Evolutionary conservation across 2,888 invertebrate genomes (phyloP).

Genomic region (Ophonus ardosiacus): DNA sequence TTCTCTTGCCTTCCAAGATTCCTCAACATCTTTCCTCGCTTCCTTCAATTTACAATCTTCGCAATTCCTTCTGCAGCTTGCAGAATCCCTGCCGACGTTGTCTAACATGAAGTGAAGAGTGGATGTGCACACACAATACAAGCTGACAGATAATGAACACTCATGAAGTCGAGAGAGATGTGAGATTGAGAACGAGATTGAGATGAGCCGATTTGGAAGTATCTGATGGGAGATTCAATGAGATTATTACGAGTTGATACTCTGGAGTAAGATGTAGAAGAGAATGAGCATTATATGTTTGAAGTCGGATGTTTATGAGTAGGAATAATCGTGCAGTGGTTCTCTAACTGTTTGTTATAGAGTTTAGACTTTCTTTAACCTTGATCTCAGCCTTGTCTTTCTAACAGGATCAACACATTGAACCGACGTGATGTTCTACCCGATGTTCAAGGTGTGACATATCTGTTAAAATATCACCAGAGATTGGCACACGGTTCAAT

Average conservation of each 20-base stretch:
- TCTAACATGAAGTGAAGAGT: conserved; percentile 28
- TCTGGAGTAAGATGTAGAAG: not conserved
- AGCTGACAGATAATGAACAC: conserved; percentile 38
- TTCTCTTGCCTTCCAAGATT: not conserved
- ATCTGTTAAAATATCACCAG: too few species aligned
- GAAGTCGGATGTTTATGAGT: not conserved
- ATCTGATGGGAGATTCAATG: too few species aligned
- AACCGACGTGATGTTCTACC: too few species aligned
- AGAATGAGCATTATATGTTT: not conserved
- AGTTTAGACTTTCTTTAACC: too few species aligned
- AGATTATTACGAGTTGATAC: not conserved
- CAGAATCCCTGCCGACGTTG: conserved; percentile 7
- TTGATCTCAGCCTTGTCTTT: too few species aligned
- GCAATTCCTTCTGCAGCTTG: not conserved
- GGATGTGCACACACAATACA: conserved; percentile 37
- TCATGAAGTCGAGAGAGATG: conserved; percentile 15
- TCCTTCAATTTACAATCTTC: not conserved
- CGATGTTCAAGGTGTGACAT: too few species aligned
- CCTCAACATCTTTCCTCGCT: not conserved
- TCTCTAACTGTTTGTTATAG: not conserved
- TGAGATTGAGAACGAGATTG: not conserved
- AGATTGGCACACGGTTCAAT: too few species aligned
- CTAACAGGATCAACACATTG: too few species aligned
- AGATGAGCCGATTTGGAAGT: too few species aligned
- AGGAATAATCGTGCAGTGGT: not conserved